Conservation (phyloP, 2,113 vertebrate genomes). For the Cyanoliseus patagonus region DNA sequence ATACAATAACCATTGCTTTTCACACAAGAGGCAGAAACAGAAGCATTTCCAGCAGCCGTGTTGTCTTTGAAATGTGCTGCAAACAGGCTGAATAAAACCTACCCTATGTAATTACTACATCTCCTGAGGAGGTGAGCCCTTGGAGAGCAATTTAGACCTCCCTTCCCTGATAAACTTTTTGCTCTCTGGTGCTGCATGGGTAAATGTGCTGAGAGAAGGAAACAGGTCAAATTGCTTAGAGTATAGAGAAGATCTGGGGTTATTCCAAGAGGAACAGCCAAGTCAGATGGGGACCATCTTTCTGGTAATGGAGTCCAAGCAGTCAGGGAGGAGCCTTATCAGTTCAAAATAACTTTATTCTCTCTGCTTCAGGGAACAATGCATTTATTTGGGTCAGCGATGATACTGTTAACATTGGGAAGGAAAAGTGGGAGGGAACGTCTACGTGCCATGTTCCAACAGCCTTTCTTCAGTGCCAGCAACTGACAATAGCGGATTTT, state of each 20-base stretch:
- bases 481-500: background rate
- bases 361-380: background rate
- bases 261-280: constrained; percentile 46
- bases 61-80: background rate
- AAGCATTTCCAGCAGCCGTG: background rate
- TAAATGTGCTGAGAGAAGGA: background rate
- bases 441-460: background rate
- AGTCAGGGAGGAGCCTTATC: constrained; percentile 18
- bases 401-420: background rate
- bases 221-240: background rate
- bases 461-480: background rate
- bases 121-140: background rate
- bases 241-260: background rate
- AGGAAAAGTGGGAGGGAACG: constrained; percentile 24
- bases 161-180: background rate
- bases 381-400: background rate
- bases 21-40: background rate
- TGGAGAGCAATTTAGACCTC: background rate
- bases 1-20: background rate
- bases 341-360: background rate
- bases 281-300: constrained; percentile 57
- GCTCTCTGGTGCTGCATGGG: background rate
- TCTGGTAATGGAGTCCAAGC: background rate
- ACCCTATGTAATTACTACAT: background rate
- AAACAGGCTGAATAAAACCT: background rate